These are phyloP conservation scores for Echinarachnius parma DNA, from an alignment of 53 echinoderm and acorn worm species.

Conservation along the genomic window DNA sequence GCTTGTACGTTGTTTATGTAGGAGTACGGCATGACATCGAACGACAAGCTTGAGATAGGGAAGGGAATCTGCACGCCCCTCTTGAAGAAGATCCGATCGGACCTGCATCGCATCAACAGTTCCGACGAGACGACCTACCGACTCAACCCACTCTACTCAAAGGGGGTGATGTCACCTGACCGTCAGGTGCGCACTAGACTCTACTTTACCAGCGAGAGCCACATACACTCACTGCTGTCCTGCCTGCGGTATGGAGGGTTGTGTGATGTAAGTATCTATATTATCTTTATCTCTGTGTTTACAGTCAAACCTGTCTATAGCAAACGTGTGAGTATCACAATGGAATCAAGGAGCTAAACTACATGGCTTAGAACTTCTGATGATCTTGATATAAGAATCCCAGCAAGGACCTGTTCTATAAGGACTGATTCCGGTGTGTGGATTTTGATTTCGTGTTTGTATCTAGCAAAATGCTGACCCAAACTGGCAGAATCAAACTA, in stretches of 20 bases:
- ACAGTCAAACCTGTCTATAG: no score
- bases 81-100: conserved; percentile 80
- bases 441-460: no score
- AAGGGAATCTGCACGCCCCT: conserved; percentile 87
- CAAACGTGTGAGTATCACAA: no score
- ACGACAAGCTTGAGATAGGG: conserved; percentile 88
- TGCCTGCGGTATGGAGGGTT: conserved; percentile 83
- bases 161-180: conserved; percentile 88
- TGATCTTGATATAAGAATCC: no score
- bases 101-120: conserved; percentile 79
- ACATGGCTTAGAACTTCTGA: no score
- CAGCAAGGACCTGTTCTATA: no score
- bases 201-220: conserved; percentile 98
- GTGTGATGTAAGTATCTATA: conserved; percentile 72
- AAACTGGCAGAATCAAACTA: no score
- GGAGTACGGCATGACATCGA: conserved; percentile 86
- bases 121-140: conserved; percentile 88
- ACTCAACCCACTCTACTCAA: conserved; percentile 85
- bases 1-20: conserved; percentile 21
- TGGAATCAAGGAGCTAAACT: no score
- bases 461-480: conserved; percentile 60
- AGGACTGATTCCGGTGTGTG: no score
- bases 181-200: conserved; percentile 89
- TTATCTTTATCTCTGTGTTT: neutral
- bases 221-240: conserved; percentile 88